phyloP scores from a whole-genome alignment of 2,797 vertebrate species.

The Amniataba percoides region DNA sequence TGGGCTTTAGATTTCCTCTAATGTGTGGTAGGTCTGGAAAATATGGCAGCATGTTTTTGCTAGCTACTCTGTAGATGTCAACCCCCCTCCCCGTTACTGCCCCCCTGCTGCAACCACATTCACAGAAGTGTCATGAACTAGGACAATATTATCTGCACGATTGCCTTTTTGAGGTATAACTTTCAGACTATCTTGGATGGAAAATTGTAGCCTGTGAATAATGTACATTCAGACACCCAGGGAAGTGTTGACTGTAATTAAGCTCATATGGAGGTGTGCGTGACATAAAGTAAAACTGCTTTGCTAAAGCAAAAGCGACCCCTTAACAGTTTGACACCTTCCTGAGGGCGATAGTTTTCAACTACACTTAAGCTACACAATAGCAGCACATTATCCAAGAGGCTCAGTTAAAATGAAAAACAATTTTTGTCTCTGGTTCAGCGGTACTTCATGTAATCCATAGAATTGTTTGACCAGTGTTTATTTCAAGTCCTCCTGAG shows the following conservation, averaged over 20 bases:
- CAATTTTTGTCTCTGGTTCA: conserved; percentile 20
- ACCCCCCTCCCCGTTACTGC: conserved; percentile 18
- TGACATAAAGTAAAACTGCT: conserved; percentile 39
- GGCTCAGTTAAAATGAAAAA: conserved; percentile 45
- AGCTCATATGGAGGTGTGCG: conserved; percentile 39
- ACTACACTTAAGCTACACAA: conserved; percentile 38
- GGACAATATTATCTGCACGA: conserved; percentile 47
- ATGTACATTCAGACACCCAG: conserved; percentile 36
- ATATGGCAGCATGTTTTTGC: conserved; percentile 21
- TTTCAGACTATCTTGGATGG: conserved; percentile 40
- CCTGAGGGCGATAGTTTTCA: conserved; percentile 28
- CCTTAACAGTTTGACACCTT: conserved; percentile 45
- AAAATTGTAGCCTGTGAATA: conserved; percentile 46
- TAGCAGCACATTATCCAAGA: conserved; percentile 28
- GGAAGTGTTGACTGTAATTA: conserved; percentile 57
- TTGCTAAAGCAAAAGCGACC: conserved; percentile 29
- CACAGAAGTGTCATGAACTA: conserved; percentile 40
- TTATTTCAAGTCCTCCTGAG: conserved; percentile 52
- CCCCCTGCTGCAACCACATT: conserved; percentile 30
- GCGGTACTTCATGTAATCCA: conserved; percentile 44
- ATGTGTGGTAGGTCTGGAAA: not conserved
- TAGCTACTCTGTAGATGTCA: conserved; percentile 14
- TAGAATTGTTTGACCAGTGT: conserved; percentile 56
- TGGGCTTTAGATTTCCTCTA: conserved; percentile 30
- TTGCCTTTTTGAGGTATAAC: conserved; percentile 40